Base-by-base conservation (phyloP, 1,140 invertebrate genomes). In the Sarcophaga peregrina region DNA sequence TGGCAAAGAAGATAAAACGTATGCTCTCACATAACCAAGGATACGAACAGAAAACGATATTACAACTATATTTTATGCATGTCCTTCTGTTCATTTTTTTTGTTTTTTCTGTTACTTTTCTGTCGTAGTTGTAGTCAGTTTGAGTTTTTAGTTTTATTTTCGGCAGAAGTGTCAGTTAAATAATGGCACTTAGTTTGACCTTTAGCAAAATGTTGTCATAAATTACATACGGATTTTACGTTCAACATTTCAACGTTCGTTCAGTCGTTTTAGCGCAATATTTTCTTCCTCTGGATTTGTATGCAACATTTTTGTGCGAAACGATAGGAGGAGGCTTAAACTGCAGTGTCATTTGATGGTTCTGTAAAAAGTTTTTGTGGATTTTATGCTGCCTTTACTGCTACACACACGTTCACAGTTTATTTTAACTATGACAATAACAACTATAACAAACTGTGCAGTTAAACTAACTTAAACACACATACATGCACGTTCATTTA, bases 121-220 rank as follows among this genome's bases (percentile, higher is more conserved):
- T 37, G 4, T 37, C 25, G 25, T 37, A 37, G 25, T n/a, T n/a
- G n/a, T n/a, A n/a, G n/a, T n/a, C n/a, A n/a, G n/a, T 37, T 37
- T 37, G 1, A 37, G 25, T 37, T 37, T 37, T 37, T 37, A 37
- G 25, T 37, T 78, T 78, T 50, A 50, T 78, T 74, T 46, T 78
- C n/a, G 75, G 75, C 75, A 50, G 17, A n/a, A 78, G 75, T 78
- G 75, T 78, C 75, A 78, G 75, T 78, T 78, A 78, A 78, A 78
- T 52, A 78, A 78, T 78, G 75, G 75, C 46, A 78, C 50, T 78
- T 78, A 78, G 25, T 47, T 78, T 47, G 75, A 78, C 75, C 75
- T 78, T n/a, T 78, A 52, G 15, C 17, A 78, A 78, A 78, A 78
- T 78, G 47, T 78, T 78, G 75, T 78, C 75, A 78, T 78, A 78